Evolutionary conservation across 1,140 invertebrate genomes (phyloP).

Genomic region (Diabrotica undecimpunctata): DNA sequence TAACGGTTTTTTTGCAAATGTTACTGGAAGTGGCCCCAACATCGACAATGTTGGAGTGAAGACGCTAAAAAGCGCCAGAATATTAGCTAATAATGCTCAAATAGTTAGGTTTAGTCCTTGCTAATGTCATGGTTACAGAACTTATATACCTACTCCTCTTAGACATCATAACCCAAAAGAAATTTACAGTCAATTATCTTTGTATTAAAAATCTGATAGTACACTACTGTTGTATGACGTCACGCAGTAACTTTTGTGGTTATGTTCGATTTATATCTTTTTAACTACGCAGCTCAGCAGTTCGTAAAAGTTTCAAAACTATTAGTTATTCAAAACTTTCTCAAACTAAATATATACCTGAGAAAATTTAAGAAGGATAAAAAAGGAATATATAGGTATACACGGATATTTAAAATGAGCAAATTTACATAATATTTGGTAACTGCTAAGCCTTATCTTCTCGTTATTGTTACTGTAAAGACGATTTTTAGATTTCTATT

Average conservation of each 20-base stretch:
- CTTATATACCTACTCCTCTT: not conserved
- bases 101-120: not conserved
- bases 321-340: no score
- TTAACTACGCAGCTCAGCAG: no score
- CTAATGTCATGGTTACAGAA: not conserved
- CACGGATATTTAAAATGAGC: no score
- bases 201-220: not conserved
- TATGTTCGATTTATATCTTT: no score
- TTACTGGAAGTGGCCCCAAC: slow-evolving; percentile 88
- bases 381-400: no score
- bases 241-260: slow-evolving; percentile 9
- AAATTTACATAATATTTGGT: no score
- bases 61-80: not conserved
- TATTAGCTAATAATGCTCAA: slow-evolving; percentile 7
- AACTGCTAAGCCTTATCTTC: no score
- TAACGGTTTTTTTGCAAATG: slow-evolving; percentile 87
- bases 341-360: no score
- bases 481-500: no score
- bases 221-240: not conserved
- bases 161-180: not conserved
- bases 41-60: slow-evolving; percentile 59
- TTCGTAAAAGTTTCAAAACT: no score
- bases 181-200: not conserved
- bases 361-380: no score
- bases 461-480: no score